Evolutionary conservation across 2,888 invertebrate genomes (phyloP).

Genomic region (Pristionchus exspectatus): DNA sequence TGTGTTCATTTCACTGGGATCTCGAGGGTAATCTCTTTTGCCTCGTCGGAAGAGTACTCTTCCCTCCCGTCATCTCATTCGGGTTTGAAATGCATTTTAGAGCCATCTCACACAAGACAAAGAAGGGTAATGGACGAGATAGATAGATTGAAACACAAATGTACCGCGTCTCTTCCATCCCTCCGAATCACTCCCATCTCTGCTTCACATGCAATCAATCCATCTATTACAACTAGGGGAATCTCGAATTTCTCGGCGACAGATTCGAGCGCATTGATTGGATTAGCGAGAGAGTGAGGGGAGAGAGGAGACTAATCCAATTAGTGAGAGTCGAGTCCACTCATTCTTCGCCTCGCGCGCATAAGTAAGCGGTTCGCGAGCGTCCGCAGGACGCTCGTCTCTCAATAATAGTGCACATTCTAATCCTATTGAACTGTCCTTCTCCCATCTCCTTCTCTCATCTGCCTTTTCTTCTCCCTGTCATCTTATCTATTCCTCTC

Average conservation of each 20-base stretch:
- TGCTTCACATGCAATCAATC: neutral
- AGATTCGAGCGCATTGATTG: too few species aligned
- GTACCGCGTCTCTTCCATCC: neutral
- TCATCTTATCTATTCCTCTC: neutral
- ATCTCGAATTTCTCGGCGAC: too few species aligned
- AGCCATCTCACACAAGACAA: neutral
- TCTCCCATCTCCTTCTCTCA: neutral
- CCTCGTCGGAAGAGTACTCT: neutral
- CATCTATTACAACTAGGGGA: too few species aligned
- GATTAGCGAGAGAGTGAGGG: too few species aligned
- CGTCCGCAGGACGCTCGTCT: too few species aligned
- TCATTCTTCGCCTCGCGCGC: too few species aligned
- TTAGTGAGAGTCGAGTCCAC: too few species aligned
- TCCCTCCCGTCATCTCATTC: neutral
- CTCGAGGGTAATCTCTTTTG: neutral
- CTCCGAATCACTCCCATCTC: neutral
- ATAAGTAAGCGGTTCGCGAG: too few species aligned
- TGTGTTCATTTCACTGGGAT: neutral
- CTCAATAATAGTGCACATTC: slow-evolving; percentile 8
- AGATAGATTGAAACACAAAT: neutral
- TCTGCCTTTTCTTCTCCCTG: neutral
- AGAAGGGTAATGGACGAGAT: neutral
- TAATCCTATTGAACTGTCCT: slow-evolving; percentile 13
- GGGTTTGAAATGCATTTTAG: slow-evolving; percentile 9
- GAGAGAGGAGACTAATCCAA: too few species aligned